phyloP scores from a whole-genome alignment of 1,140 invertebrate genomes.

The Cotesia glomerata region DNA sequence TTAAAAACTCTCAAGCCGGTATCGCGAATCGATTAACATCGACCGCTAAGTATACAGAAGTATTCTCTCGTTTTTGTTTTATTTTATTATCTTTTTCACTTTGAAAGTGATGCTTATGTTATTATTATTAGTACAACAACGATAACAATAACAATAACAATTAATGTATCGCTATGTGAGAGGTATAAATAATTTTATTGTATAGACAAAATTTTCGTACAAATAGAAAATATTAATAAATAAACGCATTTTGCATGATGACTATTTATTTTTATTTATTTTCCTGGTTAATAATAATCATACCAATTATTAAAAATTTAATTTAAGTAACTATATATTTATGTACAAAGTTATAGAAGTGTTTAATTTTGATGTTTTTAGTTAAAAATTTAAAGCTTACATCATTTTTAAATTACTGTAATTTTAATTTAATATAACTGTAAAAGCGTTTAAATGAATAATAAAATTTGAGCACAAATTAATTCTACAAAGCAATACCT shows the following conservation, averaged over 20 bases:
- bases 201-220: slow-evolving; percentile 10
- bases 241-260: background rate
- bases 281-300: background rate
- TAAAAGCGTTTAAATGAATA: background rate
- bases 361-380: too few relatives aligned
- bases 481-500: slow-evolving; percentile 61
- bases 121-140: background rate
- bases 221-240: slow-evolving; percentile 10
- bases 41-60: background rate
- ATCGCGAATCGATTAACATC: slow-evolving; percentile 6
- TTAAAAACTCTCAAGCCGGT: slow-evolving; percentile 20
- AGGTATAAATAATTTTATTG: slow-evolving; percentile 13
- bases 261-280: slow-evolving; percentile 1
- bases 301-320: background rate
- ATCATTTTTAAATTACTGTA: too few relatives aligned
- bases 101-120: too few relatives aligned
- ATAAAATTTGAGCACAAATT: slow-evolving; percentile 7
- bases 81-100: background rate
- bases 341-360: background rate
- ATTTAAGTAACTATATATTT: background rate
- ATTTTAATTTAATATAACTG: background rate
- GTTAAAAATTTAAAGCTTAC: too few relatives aligned
- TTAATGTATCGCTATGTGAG: background rate
- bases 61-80: background rate
- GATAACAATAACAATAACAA: background rate